A percentile compares a stretch with the other conserved stretches of the same genome.
Conservation (phyloP, 2,113 vertebrate genomes). For the Otolemur garnettii region DNA sequence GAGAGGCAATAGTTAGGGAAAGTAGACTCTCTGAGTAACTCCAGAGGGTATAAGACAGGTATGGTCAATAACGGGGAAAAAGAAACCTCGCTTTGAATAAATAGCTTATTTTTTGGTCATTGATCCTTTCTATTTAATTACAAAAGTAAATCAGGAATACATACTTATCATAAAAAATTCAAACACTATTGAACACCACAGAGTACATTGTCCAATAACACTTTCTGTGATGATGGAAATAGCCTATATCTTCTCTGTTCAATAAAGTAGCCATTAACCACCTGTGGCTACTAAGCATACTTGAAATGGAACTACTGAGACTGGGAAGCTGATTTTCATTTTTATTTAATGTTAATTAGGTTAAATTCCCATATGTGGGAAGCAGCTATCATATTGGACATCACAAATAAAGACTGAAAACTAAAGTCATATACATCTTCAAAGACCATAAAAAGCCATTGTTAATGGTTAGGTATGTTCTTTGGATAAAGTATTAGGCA, state of each 20-base stretch:
- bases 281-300: slow-evolving; percentile 40
- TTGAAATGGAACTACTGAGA: slow-evolving; percentile 37
- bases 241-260: background rate
- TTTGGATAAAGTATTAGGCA: background rate
- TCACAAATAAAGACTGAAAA: slow-evolving; percentile 19
- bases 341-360: slow-evolving; percentile 67
- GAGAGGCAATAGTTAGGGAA: background rate
- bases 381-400: background rate
- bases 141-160: slow-evolving; percentile 65
- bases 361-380: background rate
- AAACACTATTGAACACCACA: slow-evolving; percentile 51
- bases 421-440: background rate
- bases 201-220: slow-evolving; percentile 46
- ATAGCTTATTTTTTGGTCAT: slow-evolving; percentile 54
- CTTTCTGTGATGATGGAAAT: slow-evolving; percentile 58
- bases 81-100: slow-evolving; percentile 50
- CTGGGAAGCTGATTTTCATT: background rate
- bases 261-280: slow-evolving; percentile 60
- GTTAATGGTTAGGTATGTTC: background rate
- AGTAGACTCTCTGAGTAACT: background rate
- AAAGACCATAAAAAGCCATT: slow-evolving; percentile 43
- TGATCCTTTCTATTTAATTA: slow-evolving; percentile 68
- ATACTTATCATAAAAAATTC: slow-evolving; percentile 62
- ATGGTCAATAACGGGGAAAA: background rate
- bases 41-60: slow-evolving; percentile 8